phyloP scores from a whole-genome alignment of 1,140 invertebrate species.

The Drosophila ironensis region DNA sequence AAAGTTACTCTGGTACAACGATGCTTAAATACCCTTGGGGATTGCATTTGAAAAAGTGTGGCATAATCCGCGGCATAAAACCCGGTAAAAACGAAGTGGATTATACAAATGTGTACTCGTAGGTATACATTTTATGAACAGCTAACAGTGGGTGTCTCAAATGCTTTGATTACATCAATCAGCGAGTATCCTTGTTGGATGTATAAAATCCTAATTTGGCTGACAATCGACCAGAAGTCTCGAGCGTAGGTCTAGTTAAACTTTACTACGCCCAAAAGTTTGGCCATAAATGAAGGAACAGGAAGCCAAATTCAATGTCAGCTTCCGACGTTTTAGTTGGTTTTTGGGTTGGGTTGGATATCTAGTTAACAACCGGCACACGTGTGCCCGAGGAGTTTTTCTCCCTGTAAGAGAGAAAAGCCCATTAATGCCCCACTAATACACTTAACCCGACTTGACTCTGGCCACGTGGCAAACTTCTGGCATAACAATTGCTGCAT shows the following conservation, averaged over 20 bases:
- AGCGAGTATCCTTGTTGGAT: too few species aligned
- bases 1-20: conserved; percentile 5
- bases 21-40: conserved; percentile 15
- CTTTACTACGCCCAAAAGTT: conserved; percentile 27
- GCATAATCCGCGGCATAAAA: conserved; percentile 14
- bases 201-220: too few species aligned
- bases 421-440: conserved; percentile 67
- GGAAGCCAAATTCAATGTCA: not conserved
- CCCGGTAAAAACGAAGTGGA: not conserved
- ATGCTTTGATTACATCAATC: too few species aligned
- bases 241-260: conserved; percentile 9
- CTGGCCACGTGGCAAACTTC: conserved; percentile 59
- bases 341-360: conserved; percentile 2
- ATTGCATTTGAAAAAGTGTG: conserved; percentile 16
- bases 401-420: conserved; percentile 14
- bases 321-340: not conserved
- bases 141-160: too few species aligned
- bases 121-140: too few species aligned
- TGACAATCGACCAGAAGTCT: too few species aligned
- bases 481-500: conserved; percentile 71
- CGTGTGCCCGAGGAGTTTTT: conserved; percentile 49
- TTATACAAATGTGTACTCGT: too few species aligned
- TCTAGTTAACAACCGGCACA: conserved; percentile 62
- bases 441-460: conserved; percentile 56
- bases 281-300: conserved; percentile 22